Percentiles rank a stretch among this genome's conserved stretches.
Conservation (phyloP, 2,113 vertebrate species). For the Pardalotus punctatus region DNA sequence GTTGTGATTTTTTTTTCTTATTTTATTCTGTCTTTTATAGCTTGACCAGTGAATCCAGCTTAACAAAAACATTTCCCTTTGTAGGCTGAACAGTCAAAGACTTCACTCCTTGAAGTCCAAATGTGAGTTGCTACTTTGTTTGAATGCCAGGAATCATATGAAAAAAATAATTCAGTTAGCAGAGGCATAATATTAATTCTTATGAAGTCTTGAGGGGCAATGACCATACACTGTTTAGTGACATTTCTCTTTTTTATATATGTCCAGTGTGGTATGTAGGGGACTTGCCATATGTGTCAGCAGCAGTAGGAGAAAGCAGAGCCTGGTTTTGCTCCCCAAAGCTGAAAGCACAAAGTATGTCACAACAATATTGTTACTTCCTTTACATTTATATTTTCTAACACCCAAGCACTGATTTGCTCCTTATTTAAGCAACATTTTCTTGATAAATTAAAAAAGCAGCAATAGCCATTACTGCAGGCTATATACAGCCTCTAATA, state of each 20-base stretch:
- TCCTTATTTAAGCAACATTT: constrained; percentile 84
- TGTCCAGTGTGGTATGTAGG: background rate
- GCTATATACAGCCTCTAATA: constrained; percentile 84
- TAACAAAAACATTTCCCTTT: constrained; percentile 56
- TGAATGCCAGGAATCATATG: constrained; percentile 17
- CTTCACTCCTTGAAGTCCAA: constrained; percentile 37
- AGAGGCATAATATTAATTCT: constrained; percentile 2
- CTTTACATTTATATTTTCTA: constrained; percentile 77
- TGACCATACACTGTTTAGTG: background rate
- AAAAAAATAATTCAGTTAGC: background rate
- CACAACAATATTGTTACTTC: constrained; percentile 58
- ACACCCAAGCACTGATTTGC: constrained; percentile 77
- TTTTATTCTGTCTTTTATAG: constrained; percentile 44
- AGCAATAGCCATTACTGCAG: constrained; percentile 91
- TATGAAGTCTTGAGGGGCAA: background rate
- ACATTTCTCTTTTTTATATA: background rate
- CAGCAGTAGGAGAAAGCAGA: background rate
- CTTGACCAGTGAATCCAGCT: constrained; percentile 48
- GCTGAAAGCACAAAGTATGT: constrained; percentile 43
- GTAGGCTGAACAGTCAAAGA: constrained; percentile 36
- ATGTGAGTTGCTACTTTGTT: constrained; percentile 40
- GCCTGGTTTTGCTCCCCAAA: constrained; percentile 23
- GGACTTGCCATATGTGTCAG: constrained; percentile 1
- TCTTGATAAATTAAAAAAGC: constrained; percentile 87
- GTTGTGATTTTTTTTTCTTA: background rate